A percentile compares a stretch with the other conserved stretches of the same genome.
Evolutionary conservation across 2,888 invertebrate genomes (phyloP).

Genomic region (Sceliomorpha sp.): DNA sequence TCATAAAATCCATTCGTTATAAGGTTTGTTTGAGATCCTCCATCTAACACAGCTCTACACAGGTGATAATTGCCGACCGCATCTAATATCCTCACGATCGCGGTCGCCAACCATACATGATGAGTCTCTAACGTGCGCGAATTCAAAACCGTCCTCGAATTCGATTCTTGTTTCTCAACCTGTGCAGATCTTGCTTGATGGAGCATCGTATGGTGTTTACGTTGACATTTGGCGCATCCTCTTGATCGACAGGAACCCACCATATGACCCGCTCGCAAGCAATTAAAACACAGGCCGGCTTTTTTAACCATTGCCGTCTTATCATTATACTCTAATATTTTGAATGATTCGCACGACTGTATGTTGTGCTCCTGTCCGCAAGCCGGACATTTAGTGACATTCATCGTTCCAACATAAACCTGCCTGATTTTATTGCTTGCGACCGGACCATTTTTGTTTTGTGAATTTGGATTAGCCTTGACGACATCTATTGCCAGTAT

Average conservation of each 20-base stretch:
- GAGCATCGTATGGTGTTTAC: slow-evolving; percentile 27
- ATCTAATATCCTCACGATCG: slow-evolving; percentile 11
- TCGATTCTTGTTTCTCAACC: slow-evolving; percentile 1
- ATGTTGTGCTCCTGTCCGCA: slow-evolving; percentile 20
- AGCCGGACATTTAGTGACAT: slow-evolving; percentile 1
- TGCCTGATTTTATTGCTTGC: not conserved
- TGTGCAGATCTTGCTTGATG: slow-evolving; percentile 1
- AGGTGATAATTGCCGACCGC: not conserved
- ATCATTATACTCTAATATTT: slow-evolving; percentile 8
- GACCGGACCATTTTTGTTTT: not conserved
- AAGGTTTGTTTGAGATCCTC: slow-evolving; percentile 30
- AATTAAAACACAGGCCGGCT: slow-evolving; percentile 29
- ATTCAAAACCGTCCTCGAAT: not conserved
- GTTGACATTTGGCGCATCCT: slow-evolving; percentile 21
- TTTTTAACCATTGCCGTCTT: slow-evolving; percentile 20
- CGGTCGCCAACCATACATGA: slow-evolving; percentile 22
- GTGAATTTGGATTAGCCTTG: too few species aligned
- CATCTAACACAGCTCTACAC: slow-evolving; percentile 29
- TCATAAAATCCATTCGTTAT: slow-evolving; percentile 12
- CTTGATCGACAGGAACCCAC: slow-evolving; percentile 17
- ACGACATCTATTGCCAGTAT: too few species aligned
- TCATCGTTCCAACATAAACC: not conserved
- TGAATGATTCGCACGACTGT: slow-evolving; percentile 28
- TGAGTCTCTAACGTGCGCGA: not conserved
- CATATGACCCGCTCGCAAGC: slow-evolving; percentile 16